phyloP scores from a whole-genome alignment of 2,797 vertebrate species.

The Pseudochromis fuscus region DNA sequence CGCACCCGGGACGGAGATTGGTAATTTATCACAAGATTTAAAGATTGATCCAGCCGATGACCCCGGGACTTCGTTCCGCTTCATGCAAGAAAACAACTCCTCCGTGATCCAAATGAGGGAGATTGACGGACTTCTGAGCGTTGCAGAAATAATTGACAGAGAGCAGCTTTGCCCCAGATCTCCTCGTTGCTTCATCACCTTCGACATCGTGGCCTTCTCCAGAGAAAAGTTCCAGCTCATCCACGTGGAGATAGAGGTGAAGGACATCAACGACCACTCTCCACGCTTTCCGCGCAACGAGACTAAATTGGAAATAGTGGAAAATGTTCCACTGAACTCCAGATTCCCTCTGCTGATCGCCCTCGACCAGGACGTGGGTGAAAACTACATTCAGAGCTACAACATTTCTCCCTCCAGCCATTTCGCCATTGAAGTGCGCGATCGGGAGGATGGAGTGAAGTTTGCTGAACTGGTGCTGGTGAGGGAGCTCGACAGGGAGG shows the following conservation, averaged over 20 bases:
- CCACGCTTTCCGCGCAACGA: slow-evolving; percentile 81
- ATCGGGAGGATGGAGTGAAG: slow-evolving; percentile 79
- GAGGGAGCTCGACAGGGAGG: slow-evolving; percentile 81
- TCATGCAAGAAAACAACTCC: slow-evolving; percentile 82
- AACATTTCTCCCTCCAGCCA: slow-evolving; percentile 78
- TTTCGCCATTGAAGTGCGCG: slow-evolving; percentile 77
- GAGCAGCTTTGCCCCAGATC: slow-evolving; percentile 81
- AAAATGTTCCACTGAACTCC: slow-evolving; percentile 78
- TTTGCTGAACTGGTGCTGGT: slow-evolving; percentile 81
- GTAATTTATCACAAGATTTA: slow-evolving; percentile 79
- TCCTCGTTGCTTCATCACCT: slow-evolving; percentile 79
- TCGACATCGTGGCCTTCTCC: slow-evolving; percentile 85
- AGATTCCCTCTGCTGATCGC: slow-evolving; percentile 83
- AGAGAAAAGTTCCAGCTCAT: slow-evolving; percentile 86
- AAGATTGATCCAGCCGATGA: slow-evolving; percentile 77
- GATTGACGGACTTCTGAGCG: slow-evolving; percentile 75
- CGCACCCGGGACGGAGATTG: slow-evolving; percentile 77
- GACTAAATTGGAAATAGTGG: slow-evolving; percentile 82
- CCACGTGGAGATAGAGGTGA: slow-evolving; percentile 88
- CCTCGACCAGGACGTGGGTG: slow-evolving; percentile 85
- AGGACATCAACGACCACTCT: slow-evolving; percentile 87
- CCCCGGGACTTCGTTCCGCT: slow-evolving; percentile 77
- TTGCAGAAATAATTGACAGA: slow-evolving; percentile 79
- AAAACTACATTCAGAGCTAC: slow-evolving; percentile 85
- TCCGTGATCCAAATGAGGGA: slow-evolving; percentile 79